Conservation (phyloP, 1,140 invertebrate genomes). For the Euwallacea fornicatus region DNA sequence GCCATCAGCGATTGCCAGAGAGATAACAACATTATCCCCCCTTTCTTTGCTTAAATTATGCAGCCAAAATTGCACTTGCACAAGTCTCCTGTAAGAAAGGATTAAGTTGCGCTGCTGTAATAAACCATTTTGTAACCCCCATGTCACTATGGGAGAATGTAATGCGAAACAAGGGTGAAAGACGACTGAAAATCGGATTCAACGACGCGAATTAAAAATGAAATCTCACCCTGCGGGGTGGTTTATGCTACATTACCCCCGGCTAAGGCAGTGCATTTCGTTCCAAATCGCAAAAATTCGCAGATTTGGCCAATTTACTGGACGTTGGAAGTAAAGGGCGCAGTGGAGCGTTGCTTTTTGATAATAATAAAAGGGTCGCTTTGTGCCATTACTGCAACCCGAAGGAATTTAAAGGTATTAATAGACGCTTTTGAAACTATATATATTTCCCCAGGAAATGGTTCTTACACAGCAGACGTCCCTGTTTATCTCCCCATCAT, state of each 20-base stretch:
- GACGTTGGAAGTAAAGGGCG: conserved; percentile 9
- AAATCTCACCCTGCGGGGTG: conserved; percentile 45
- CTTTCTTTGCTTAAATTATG: too few relatives aligned
- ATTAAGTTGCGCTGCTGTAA: too few relatives aligned
- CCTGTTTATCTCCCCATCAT: conserved; percentile 8
- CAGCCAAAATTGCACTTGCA: too few relatives aligned
- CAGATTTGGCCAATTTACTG: conserved; percentile 38
- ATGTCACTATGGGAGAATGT: background rate
- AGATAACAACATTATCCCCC: too few relatives aligned
- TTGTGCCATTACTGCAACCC: too few relatives aligned
- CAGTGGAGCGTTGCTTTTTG: conserved; percentile 22
- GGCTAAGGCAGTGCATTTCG: conserved; percentile 9
- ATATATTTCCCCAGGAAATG: conserved; percentile 21
- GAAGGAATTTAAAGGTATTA: too few relatives aligned
- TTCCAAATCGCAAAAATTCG: conserved; percentile 37
- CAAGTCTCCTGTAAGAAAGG: too few relatives aligned
- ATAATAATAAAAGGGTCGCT: conserved; percentile 24
- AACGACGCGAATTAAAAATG: conserved; percentile 45
- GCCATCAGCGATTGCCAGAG: conserved; percentile 1
- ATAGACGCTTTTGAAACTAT: background rate
- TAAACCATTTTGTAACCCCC: too few relatives aligned
- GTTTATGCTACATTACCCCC: conserved; percentile 49
- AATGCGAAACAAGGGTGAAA: conserved; percentile 6
- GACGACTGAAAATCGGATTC: conserved; percentile 19
- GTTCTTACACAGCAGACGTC: background rate